Evolutionary conservation across 1,140 invertebrate species (phyloP).

Genomic region (Drosophila pruinosa): DNA sequence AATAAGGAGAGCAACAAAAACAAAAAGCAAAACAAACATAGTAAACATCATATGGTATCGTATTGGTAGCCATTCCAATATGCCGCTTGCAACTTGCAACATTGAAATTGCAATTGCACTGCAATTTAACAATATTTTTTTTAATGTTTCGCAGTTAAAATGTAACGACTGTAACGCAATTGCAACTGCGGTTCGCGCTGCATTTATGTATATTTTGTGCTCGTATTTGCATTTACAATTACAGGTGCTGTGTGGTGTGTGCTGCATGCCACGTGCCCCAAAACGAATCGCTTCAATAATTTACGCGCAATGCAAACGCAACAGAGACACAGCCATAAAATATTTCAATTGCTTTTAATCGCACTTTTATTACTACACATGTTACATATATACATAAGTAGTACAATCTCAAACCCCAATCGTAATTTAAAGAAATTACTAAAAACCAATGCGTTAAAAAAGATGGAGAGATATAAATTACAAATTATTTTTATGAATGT

Average conservation of each 20-base stretch:
- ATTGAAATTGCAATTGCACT: slow-evolving; percentile 15
- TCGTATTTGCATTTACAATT: slow-evolving; percentile 15
- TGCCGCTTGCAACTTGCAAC: slow-evolving; percentile 6
- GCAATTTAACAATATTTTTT: slow-evolving; percentile 20
- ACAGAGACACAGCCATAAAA: not conserved
- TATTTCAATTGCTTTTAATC: slow-evolving; percentile 24
- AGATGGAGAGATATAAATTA: too few species aligned
- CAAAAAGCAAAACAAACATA: too few species aligned
- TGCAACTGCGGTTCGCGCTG: slow-evolving; percentile 35
- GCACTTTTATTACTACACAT: slow-evolving; percentile 28
- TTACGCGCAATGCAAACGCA: not conserved
- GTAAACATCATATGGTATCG: not conserved
- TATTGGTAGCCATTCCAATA: not conserved
- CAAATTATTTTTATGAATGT: slow-evolving; percentile 30
- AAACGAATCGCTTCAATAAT: slow-evolving; percentile 31
- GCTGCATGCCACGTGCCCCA: not conserved
- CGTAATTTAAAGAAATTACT: not conserved
- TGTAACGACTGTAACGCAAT: slow-evolving; percentile 24
- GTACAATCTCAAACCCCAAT: not conserved
- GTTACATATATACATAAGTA: too few species aligned
- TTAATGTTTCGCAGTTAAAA: slow-evolving; percentile 10
- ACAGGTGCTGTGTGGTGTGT: not conserved
- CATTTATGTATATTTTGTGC: slow-evolving; percentile 21
- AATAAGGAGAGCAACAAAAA: too few species aligned
- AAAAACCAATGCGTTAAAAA: not conserved